Evolutionary conservation across 2,888 invertebrate genomes (phyloP).

Genomic region (Allolobophora icterica): DNA sequence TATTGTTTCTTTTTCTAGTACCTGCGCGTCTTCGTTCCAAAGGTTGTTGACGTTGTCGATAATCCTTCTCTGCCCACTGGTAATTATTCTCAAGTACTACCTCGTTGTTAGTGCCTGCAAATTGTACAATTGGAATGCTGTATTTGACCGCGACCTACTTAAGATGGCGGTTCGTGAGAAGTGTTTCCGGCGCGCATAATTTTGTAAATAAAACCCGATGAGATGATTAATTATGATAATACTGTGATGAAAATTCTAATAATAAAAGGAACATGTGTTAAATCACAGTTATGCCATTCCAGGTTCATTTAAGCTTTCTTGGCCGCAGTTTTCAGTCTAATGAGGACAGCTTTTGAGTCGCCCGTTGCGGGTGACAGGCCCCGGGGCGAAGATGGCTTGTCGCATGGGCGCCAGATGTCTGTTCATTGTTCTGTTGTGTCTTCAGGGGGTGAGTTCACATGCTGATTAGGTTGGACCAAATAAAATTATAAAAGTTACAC

Average conservation of each 20-base stretch:
- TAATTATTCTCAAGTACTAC: no score
- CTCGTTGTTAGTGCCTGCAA: no score
- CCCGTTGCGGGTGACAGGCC: background rate
- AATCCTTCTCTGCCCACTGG: no score
- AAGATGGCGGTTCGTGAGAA: background rate
- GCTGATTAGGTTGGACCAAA: background rate
- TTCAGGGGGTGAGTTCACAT: background rate
- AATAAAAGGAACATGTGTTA: background rate
- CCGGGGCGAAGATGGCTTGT: background rate
- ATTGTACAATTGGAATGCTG: no score
- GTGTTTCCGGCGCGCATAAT: slow-evolving; percentile 21
- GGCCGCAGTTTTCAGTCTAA: slow-evolving; percentile 8
- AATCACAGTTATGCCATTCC: background rate
- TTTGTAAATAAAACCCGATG: slow-evolving; percentile 11
- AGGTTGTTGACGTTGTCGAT: no score
- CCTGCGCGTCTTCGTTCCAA: no score
- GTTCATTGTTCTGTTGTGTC: background rate
- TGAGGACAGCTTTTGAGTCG: background rate
- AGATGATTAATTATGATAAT: slow-evolving; percentile 11
- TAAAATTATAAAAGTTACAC: background rate
- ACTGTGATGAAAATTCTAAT: background rate
- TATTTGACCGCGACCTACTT: background rate
- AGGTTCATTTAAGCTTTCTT: background rate
- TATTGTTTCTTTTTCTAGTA: no score
- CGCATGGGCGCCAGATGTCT: slow-evolving; percentile 24